phyloP scores from a whole-genome alignment of 2,113 vertebrate species.

The Corythornis vintsioides region DNA sequence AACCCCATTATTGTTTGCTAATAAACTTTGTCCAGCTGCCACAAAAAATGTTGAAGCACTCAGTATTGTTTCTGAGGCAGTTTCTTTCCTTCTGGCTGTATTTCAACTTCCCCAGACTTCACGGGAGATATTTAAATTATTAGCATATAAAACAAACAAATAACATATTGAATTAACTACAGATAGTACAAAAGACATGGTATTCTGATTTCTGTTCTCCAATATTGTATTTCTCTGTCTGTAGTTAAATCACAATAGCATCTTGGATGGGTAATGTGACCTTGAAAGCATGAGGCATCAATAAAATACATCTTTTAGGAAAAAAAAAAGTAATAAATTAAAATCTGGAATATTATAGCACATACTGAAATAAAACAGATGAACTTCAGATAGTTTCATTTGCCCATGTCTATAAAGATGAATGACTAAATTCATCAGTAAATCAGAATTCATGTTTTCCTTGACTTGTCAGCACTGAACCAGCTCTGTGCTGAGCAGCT shows the following conservation, averaged over 20 bases:
- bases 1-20: neutral
- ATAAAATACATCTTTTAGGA: neutral
- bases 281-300: neutral
- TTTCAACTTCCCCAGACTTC: neutral
- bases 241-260: neutral
- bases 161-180: neutral
- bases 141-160: neutral
- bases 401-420: neutral
- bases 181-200: neutral
- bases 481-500: neutral
- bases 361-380: neutral
- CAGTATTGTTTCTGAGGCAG: neutral
- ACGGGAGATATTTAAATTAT: neutral
- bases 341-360: neutral
- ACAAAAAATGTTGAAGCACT: neutral
- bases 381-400: neutral
- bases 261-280: neutral
- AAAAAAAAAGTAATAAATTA: too few relatives aligned
- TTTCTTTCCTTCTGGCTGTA: neutral
- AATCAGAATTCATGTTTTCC: neutral
- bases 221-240: neutral
- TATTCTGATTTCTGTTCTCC: neutral
- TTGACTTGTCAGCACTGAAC: neutral
- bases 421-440: neutral
- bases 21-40: neutral